These are phyloP conservation scores for Meloidogyne floridensis DNA, from an alignment of 1,140 invertebrate species.

Conservation along the genomic window DNA sequence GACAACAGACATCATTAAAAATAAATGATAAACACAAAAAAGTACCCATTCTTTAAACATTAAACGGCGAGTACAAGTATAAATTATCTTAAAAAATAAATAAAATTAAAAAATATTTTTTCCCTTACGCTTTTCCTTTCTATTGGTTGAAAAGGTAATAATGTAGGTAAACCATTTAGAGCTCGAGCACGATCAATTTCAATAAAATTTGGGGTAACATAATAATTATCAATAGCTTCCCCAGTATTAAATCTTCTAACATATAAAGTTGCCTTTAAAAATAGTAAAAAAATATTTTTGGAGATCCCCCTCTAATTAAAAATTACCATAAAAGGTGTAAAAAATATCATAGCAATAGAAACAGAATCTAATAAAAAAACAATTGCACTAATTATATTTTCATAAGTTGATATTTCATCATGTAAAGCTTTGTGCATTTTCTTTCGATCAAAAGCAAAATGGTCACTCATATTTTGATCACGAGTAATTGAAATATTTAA, in stretches of 20 bases:
- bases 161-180: conserved; percentile 8
- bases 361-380: background rate
- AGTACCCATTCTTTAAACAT: conserved; percentile 36
- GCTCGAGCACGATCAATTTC: conserved; percentile 37
- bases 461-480: conserved; percentile 6
- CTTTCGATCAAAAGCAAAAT: background rate
- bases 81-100: conserved; percentile 20
- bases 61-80: conserved; percentile 22
- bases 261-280: conserved; percentile 42
- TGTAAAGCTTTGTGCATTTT: background rate
- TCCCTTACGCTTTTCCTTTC: conserved; percentile 37
- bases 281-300: no score
- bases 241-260: conserved; percentile 33
- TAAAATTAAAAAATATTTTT: background rate
- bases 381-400: conserved; percentile 8
- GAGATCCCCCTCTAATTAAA: background rate
- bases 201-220: conserved; percentile 30
- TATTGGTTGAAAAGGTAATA: conserved; percentile 36
- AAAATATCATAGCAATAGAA: background rate
- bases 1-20: conserved; percentile 31
- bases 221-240: conserved; percentile 42
- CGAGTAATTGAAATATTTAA: conserved; percentile 4
- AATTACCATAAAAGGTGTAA: background rate
- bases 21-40: conserved; percentile 11
- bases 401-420: background rate